Evolutionary conservation across 2,113 vertebrate species (phyloP), one percentile per base, ranked within the genome.

Genomic region (Nothobranchius kuhntae): DNA sequence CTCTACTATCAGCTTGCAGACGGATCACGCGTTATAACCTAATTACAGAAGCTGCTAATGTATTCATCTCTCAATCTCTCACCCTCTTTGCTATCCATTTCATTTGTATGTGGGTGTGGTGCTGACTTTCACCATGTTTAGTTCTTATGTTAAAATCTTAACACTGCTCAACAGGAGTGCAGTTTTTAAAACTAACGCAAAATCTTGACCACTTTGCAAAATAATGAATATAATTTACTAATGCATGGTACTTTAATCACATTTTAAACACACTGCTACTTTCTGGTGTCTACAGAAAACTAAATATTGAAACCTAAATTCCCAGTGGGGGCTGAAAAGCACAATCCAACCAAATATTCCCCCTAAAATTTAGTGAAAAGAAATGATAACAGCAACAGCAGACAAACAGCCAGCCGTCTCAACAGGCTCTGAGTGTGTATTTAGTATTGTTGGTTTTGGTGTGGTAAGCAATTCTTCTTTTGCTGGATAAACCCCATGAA

Each of bases 1-100:
- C 44, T 61, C 44, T 46, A 70, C 59, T 11, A 17, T 46, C 0
- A 40, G 42, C 42, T 38, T 30, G 0, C 15, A 35, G 2, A 59
- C 13, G 30, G 48, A 67, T 70, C 30, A 53, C 53, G 53, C 71
- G 63, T 48, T 65, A 21, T 7, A 65, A 9, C 50, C 58, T 77
- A 69, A 70, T 73, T 69, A 75, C 30, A 57, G 9, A 81, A 78
- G 42, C 11, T 47, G 45, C 15, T 44, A 71, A 71, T 63, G 4
- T 65, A 53, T 77, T 79, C 17, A 35, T 67, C 30, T 65, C 61
- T 44, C 75, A 62, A n/a, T 66, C 35, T 63, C 61, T 48, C 73
- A 63, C 57, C 45, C 47, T 60, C 45, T 71, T 66, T 73, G 64
- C 36, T 52, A 45, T 9, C 1, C 5, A 48, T 66, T 68, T 51